phyloP scores from a whole-genome alignment of 2,888 invertebrate genomes.

The Sipha maydis region DNA sequence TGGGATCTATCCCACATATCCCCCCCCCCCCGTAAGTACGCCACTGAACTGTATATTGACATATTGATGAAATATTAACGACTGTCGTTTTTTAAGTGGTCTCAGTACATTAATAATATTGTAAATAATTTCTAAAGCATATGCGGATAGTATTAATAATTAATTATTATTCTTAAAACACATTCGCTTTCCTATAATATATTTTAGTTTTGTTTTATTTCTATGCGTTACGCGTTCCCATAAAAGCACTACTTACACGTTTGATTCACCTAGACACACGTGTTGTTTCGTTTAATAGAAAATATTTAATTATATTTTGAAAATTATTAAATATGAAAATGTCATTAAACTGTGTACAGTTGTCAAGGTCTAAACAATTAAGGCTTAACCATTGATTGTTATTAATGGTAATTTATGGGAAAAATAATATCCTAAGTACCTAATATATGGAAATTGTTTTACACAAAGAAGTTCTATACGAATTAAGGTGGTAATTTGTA shows the following conservation, averaged over 20 bases:
- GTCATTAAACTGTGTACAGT: not conserved
- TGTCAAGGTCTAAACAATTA: slow-evolving; percentile 37
- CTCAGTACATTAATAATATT: no score
- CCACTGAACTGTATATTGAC: no score
- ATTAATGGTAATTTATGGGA: slow-evolving; percentile 11
- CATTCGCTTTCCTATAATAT: no score
- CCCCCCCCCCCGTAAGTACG: no score
- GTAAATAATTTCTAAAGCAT: no score
- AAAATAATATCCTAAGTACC: slow-evolving; percentile 11
- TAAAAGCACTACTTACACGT: not conserved
- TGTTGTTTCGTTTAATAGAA: not conserved
- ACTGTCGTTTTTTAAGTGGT: no score
- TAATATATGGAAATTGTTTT: slow-evolving; percentile 7
- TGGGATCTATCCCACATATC: no score
- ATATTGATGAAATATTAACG: no score
- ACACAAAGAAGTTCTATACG: not conserved
- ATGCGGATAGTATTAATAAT: no score
- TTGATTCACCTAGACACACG: not conserved
- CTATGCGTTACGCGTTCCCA: not conserved
- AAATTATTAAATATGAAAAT: slow-evolving; percentile 25
- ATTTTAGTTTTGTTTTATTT: no score
- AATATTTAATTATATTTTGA: slow-evolving; percentile 1
- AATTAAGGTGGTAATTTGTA: not conserved
- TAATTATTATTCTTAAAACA: no score
- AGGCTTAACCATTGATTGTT: slow-evolving; percentile 12